phyloP scores from a whole-genome alignment of 2,113 vertebrate genomes.

The Clarias macrocephalus region DNA sequence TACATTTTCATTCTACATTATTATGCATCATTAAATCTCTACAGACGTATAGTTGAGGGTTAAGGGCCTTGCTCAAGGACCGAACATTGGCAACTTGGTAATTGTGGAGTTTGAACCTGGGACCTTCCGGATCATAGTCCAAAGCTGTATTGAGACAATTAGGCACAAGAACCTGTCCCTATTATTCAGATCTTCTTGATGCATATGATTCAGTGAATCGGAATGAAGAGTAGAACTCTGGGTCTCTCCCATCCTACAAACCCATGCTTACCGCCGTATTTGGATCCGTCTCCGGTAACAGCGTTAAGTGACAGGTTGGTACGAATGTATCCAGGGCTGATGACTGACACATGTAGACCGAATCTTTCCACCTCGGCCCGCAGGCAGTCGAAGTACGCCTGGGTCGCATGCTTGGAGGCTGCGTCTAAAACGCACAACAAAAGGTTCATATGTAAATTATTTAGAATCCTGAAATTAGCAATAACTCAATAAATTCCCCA shows the following conservation, averaged over 20 bases:
- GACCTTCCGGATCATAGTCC: no score
- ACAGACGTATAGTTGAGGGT: no score
- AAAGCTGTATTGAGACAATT: neutral
- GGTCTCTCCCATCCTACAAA: neutral
- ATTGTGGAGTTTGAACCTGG: no score
- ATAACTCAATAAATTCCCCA: neutral
- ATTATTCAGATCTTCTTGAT: neutral
- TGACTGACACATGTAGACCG: slow-evolving; percentile 80
- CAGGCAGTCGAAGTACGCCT: slow-evolving; percentile 95
- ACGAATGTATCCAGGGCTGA: slow-evolving; percentile 90
- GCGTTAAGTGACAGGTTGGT: slow-evolving; percentile 93
- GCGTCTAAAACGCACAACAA: slow-evolving; percentile 74
- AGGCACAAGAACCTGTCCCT: neutral
- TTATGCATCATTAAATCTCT: no score
- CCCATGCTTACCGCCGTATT: slow-evolving; percentile 81
- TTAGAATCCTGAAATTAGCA: neutral
- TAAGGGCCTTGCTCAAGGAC: no score
- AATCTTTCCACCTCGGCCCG: slow-evolving; percentile 85
- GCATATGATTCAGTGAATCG: neutral
- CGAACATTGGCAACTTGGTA: no score
- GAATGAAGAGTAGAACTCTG: neutral
- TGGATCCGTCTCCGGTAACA: slow-evolving; percentile 84
- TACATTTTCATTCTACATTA: no score
- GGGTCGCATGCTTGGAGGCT: slow-evolving; percentile 93
- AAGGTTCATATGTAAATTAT: neutral